Base-by-base conservation (phyloP, 2,797 vertebrate species). In the Microcaecilia unicolor region DNA sequence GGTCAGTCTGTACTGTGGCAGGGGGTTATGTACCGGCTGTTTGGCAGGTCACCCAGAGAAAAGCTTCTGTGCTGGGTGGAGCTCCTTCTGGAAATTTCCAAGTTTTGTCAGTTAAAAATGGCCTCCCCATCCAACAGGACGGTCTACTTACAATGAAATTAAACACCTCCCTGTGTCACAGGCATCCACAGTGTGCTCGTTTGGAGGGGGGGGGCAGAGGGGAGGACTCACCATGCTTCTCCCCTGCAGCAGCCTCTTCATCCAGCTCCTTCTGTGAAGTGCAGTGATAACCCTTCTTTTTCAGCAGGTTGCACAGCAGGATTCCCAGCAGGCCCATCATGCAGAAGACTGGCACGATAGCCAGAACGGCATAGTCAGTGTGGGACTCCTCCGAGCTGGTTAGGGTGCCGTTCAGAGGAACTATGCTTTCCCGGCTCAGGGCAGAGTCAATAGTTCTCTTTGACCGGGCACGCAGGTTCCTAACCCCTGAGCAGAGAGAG, bases 201-300 rank as follows among this genome's bases (percentile, higher is more conserved):
- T n/a, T n/a, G n/a, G n/a, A n/a, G n/a, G n/a, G n/a, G n/a, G n/a
- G n/a, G n/a, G n/a, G n/a, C n/a, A n/a, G n/a, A n/a, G n/a, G n/a
- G n/a, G 13, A 5, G 17, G 5, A 9, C 81, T 82, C 49, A 92
- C 90, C 89, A 6, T 80, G 85, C 68, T 86, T 83, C 64, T 84
- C 74, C 1, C 69, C 76, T 1, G 72, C 56, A 9, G 65, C 63
- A 0, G 58, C 55, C 25, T 76, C 71, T 5, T 88, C 83, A 2
- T 64, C 72, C 0, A 55, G 58, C 9, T 93, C 90, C 64, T 97
- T 96, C 41, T 86, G 81, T 2, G 88, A 57, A 0, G 70, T 83
- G 81, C 95, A 98, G 58, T 71, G 79, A 67, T 90, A 97, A 16
- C 95, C 94, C 54, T 92, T 97, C 68, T 88, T 90, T 75, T 97